Conservation (phyloP, 2,888 invertebrate species). For the Plusia festucae region DNA sequence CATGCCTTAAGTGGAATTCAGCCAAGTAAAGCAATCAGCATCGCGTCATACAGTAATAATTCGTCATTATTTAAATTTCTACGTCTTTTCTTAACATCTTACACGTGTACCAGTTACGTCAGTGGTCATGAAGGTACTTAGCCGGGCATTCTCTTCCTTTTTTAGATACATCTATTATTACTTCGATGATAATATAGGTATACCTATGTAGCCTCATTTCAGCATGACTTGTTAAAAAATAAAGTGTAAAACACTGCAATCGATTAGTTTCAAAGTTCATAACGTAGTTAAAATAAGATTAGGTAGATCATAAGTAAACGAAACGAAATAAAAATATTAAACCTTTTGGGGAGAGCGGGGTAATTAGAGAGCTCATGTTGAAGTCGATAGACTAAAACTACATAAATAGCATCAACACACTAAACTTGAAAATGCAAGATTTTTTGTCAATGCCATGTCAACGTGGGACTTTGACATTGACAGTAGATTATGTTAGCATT, state of each 20-base stretch:
- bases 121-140: not conserved
- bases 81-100: not conserved
- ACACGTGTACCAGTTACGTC: not conserved
- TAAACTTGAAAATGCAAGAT: no score
- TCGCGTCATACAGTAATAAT: not conserved
- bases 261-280: no score
- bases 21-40: not conserved
- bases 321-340: no score
- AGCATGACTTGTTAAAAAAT: not conserved
- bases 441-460: no score
- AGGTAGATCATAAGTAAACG: no score
- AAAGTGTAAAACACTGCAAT: no score
- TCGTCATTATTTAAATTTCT: not conserved
- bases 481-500: no score
- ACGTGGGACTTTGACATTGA: no score
- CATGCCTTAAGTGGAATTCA: not conserved
- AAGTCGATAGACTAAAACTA: not conserved
- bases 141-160: slow-evolving; percentile 3
- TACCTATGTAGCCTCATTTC: not conserved
- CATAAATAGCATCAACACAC: no score
- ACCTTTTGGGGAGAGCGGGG: no score
- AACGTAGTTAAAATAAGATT: no score
- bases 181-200: not conserved
- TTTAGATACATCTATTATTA: not conserved
- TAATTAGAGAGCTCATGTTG: no score